phyloP scores from a whole-genome alignment of 2,113 vertebrate species.

The Dicerorhinus sumatrensis region DNA sequence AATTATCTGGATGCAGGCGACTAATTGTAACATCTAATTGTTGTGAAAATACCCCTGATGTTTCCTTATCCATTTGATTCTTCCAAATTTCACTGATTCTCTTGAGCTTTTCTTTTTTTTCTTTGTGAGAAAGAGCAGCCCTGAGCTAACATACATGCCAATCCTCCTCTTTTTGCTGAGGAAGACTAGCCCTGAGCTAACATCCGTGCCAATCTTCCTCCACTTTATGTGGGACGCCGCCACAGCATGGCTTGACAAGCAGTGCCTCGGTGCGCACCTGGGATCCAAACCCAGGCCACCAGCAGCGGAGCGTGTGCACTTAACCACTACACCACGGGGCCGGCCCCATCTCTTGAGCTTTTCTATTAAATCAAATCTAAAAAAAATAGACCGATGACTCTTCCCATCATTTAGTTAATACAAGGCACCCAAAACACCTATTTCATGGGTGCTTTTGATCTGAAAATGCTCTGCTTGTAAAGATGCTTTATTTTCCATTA shows the following conservation, averaged over 20 bases:
- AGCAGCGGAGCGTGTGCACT: no score
- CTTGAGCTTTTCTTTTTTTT: not conserved
- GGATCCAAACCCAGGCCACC: no score
- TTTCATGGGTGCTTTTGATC: not conserved
- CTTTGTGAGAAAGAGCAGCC: no score
- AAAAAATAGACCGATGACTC: not conserved
- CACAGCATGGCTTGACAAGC: no score
- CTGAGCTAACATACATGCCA: no score
- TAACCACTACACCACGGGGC: no score
- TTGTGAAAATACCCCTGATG: not conserved
- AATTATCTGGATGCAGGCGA: not conserved
- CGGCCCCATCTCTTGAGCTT: not conserved
- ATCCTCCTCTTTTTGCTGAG: no score
- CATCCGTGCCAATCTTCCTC: no score
- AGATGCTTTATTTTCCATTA: slow-evolving; percentile 31
- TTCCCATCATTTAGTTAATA: not conserved
- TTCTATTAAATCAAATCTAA: not conserved
- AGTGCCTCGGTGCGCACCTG: no score
- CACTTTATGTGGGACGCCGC: no score
- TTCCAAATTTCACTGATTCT: not conserved
- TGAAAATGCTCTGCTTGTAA: slow-evolving; percentile 27
- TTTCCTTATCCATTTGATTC: not conserved
- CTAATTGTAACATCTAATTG: not conserved
- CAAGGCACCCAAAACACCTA: not conserved
- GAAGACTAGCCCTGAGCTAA: no score